These are phyloP conservation scores for Ceratitis capitata DNA, from an alignment of 1,140 invertebrate genomes.

Conservation along the genomic window DNA sequence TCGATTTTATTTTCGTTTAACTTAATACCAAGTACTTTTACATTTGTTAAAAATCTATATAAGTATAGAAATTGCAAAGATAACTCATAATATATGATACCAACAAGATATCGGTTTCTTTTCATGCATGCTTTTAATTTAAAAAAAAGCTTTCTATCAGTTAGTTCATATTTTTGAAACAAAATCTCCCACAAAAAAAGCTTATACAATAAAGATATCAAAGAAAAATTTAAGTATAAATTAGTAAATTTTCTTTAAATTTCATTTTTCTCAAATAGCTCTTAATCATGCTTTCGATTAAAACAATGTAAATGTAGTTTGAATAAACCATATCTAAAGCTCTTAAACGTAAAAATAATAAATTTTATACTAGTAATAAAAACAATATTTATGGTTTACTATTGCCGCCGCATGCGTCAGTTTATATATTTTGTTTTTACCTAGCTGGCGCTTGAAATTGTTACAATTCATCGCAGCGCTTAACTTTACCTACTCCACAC, in stretches of 20 bases:
- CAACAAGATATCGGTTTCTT: not conserved
- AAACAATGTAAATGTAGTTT: not conserved
- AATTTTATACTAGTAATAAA: not conserved
- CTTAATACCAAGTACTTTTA: not conserved
- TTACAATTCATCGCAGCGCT: not conserved
- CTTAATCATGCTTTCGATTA: not conserved
- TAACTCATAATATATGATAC: no score
- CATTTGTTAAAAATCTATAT: conserved; percentile 6
- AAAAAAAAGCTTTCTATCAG: no score
- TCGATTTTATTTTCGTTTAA: not conserved
- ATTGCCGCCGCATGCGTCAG: not conserved
- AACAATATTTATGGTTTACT: not conserved
- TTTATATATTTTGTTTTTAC: not conserved
- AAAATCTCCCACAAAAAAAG: not conserved
- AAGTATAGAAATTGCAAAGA: not conserved
- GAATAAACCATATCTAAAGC: not conserved
- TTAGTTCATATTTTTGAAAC: not conserved
- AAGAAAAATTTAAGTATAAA: not conserved
- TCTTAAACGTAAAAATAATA: not conserved
- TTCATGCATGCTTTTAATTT: not conserved
- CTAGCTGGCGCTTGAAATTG: not conserved
- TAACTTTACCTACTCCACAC: not conserved
- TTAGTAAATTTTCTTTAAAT: not conserved
- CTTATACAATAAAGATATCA: not conserved
- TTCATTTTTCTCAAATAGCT: not conserved